phyloP scores from a whole-genome alignment of 1,140 invertebrate species.

The Lutraria rhynchaena region DNA sequence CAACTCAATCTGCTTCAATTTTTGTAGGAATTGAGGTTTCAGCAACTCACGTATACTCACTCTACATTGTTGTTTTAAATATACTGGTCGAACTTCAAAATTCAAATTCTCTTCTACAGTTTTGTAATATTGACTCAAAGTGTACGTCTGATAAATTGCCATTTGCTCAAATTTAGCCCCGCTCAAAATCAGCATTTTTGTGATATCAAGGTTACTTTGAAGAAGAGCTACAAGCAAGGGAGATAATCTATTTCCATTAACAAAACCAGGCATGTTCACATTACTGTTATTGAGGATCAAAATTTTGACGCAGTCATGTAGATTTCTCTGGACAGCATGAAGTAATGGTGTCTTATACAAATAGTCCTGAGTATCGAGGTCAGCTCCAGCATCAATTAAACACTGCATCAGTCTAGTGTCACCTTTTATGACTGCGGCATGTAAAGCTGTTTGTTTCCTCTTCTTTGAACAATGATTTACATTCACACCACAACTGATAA shows the following conservation, averaged over 20 bases:
- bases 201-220: conserved; percentile 63
- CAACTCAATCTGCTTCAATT: conserved; percentile 62
- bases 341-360: conserved; percentile 66
- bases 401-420: conserved; percentile 26
- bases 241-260: conserved; percentile 62
- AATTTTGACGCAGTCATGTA: conserved; percentile 50
- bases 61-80: conserved; percentile 68
- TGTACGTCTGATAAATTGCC: conserved; percentile 63
- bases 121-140: conserved; percentile 62
- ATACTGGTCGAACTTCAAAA: conserved; percentile 66
- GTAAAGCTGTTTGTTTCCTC: conserved; percentile 66
- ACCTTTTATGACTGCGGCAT: conserved; percentile 66
- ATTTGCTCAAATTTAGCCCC: conserved; percentile 65
- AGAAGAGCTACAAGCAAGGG: conserved; percentile 64
- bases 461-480: conserved; percentile 61
- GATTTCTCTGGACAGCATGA: conserved; percentile 61
- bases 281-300: conserved; percentile 66
- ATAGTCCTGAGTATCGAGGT: conserved; percentile 62
- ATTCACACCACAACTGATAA: conserved; percentile 60
- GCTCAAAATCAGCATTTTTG: conserved; percentile 67
- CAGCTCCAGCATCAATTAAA: conserved; percentile 59
- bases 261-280: conserved; percentile 63
- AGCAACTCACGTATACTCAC: conserved; percentile 64
- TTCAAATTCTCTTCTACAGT: conserved; percentile 63
- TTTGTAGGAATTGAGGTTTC: conserved; percentile 65